phyloP scores from a whole-genome alignment of 2,888 invertebrate species.

The Himalopsyche japonica region DNA sequence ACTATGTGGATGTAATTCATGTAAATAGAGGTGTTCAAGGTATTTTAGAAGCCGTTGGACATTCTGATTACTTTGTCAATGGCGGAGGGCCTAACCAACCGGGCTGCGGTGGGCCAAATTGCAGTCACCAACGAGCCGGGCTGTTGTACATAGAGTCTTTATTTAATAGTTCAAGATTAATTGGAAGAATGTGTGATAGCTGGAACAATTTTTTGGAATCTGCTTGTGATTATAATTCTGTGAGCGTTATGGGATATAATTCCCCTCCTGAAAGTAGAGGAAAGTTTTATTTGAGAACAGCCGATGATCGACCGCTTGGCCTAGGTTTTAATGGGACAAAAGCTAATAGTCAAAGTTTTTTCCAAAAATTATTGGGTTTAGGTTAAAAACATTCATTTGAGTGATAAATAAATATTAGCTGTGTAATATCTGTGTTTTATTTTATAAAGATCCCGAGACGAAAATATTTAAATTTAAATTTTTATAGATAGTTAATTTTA shows the following conservation, averaged over 20 bases:
- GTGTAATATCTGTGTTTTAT: no score
- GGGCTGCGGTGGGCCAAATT: slow-evolving; percentile 62
- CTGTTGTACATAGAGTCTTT: slow-evolving; percentile 50
- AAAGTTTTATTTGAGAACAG: slow-evolving; percentile 54
- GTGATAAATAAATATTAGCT: not conserved
- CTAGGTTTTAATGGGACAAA: slow-evolving; percentile 54
- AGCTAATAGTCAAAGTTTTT: slow-evolving; percentile 17
- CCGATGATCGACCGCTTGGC: slow-evolving; percentile 50
- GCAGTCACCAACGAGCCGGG: slow-evolving; percentile 57
- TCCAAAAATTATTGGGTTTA: not conserved
- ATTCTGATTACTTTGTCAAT: slow-evolving; percentile 76
- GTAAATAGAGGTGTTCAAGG: slow-evolving; percentile 57
- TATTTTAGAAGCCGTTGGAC: slow-evolving; percentile 63
- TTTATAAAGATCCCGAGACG: no score
- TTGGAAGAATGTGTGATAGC: slow-evolving; percentile 43
- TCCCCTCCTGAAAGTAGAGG: slow-evolving; percentile 53
- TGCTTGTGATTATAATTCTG: slow-evolving; percentile 49
- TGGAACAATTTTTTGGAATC: slow-evolving; percentile 53
- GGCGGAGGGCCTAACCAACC: slow-evolving; percentile 72
- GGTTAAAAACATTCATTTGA: not conserved
- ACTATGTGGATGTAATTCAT: slow-evolving; percentile 56
- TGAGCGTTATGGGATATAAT: slow-evolving; percentile 55
- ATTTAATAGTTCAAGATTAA: not conserved
- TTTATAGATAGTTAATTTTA: no score
- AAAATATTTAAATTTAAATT: no score